These are phyloP conservation scores for Chloroceryle inda DNA, from an alignment of 2,797 vertebrate species.

Conservation along the genomic window DNA sequence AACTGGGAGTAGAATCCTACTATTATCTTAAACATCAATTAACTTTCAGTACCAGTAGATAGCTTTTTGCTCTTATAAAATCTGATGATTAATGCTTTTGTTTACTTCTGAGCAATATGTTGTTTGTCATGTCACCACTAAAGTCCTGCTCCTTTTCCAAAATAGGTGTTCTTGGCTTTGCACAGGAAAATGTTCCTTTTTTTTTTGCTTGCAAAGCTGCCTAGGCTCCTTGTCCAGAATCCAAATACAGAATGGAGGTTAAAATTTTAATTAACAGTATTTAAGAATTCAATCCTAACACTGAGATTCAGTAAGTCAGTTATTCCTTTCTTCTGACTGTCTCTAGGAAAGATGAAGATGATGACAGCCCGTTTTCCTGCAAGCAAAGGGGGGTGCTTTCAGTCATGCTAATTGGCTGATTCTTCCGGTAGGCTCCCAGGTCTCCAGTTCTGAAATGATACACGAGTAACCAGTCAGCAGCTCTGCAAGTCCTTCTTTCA, in stretches of 20 bases:
- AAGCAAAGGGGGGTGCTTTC: neutral
- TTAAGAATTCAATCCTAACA: neutral
- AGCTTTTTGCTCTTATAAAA: constrained; percentile 32
- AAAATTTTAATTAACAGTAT: neutral
- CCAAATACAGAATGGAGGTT: neutral
- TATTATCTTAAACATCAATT: constrained; percentile 1
- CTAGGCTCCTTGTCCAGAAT: neutral
- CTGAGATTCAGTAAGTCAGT: neutral
- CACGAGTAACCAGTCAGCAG: neutral
- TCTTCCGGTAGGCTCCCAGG: neutral
- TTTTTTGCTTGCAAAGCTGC: neutral
- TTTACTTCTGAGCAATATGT: constrained; percentile 10
- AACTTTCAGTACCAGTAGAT: neutral
- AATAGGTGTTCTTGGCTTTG: neutral
- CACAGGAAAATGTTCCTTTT: neutral
- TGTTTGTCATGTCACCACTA: constrained; percentile 21
- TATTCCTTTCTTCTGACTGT: neutral
- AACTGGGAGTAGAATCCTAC: neutral
- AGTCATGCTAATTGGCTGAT: neutral
- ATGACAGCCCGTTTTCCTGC: neutral
- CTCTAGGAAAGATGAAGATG: neutral
- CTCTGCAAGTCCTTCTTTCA: neutral
- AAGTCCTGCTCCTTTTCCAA: neutral
- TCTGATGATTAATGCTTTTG: constrained; percentile 50
- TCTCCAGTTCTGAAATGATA: neutral